A percentile compares a stretch with the other conserved stretches of the same genome.
phyloP scores from a whole-genome alignment of 2,797 vertebrate species.

The Mus minutoides region DNA sequence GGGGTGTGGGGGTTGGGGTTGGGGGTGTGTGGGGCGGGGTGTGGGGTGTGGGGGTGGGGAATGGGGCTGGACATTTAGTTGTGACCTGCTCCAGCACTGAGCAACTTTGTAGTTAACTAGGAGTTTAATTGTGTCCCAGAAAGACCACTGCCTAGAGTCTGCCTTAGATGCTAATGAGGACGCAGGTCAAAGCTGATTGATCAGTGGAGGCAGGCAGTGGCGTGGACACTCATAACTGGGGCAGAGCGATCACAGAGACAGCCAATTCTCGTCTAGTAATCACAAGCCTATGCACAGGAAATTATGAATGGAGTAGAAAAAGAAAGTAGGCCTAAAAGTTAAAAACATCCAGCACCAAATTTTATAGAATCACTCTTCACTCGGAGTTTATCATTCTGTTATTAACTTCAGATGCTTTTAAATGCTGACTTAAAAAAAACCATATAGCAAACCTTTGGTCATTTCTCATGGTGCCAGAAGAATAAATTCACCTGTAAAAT shows the following conservation, averaged over 20 bases:
- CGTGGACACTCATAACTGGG: slow-evolving; percentile 12
- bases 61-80: slow-evolving; percentile 77
- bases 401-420: slow-evolving; percentile 55
- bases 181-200: slow-evolving; percentile 75
- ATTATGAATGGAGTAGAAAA: slow-evolving; percentile 61
- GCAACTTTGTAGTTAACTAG: slow-evolving; percentile 85
- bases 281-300: slow-evolving; percentile 44
- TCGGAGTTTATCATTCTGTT: slow-evolving; percentile 25
- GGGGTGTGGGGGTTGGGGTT: no score
- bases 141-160: slow-evolving; percentile 82
- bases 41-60: background rate
- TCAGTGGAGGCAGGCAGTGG: slow-evolving; percentile 29
- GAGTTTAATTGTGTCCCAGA: slow-evolving; percentile 84
- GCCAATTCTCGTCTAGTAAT: slow-evolving; percentile 64
- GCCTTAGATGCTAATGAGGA: slow-evolving; percentile 77
- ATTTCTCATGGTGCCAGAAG: slow-evolving; percentile 36
- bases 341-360: slow-evolving; percentile 45
- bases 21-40: background rate
- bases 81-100: slow-evolving; percentile 79
- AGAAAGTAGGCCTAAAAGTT: slow-evolving; percentile 59
- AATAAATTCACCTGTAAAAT: slow-evolving; percentile 63
- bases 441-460: slow-evolving; percentile 39
- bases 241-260: slow-evolving; percentile 35
- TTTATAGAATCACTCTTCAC: background rate
- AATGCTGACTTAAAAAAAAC: background rate